A percentile compares a stretch with the other conserved stretches of the same genome.
Conservation (phyloP, 2,888 invertebrate species). For the Ormyrus nitidulus region DNA sequence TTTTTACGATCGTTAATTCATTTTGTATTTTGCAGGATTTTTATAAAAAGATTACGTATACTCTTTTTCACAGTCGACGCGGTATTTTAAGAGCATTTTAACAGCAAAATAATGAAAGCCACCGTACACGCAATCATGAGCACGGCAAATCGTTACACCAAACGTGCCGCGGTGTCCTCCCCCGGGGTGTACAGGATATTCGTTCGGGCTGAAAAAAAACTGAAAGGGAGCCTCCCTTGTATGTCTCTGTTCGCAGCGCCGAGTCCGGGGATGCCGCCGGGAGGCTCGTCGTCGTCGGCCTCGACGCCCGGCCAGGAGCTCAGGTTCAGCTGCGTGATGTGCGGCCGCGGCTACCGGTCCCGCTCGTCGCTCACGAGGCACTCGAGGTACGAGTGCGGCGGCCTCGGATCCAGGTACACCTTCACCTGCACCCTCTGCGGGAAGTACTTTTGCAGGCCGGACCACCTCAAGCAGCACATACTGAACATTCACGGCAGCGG, state of each 20-base stretch:
- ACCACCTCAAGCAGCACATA: constrained; percentile 75
- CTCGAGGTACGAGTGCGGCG: constrained; percentile 74
- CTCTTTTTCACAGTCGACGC: too few relatives aligned
- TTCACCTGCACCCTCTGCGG: constrained; percentile 75
- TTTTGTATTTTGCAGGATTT: too few relatives aligned
- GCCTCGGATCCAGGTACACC: constrained; percentile 73
- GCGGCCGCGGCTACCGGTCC: constrained; percentile 73
- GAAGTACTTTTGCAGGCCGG: constrained; percentile 74
- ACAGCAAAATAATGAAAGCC: too few relatives aligned
- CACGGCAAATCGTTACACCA: too few relatives aligned
- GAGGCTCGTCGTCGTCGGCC: constrained; percentile 38
- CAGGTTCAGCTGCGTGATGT: constrained; percentile 74
- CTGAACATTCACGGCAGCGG: constrained; percentile 73
- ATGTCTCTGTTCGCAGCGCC: constrained; percentile 71
- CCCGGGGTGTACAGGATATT: too few relatives aligned
- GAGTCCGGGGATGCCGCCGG: constrained; percentile 13
- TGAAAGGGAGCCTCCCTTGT: constrained; percentile 65
- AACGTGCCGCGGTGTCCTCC: too few relatives aligned
- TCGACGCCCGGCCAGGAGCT: constrained; percentile 67
- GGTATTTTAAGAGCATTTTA: too few relatives aligned
- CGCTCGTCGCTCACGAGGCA: constrained; percentile 73
- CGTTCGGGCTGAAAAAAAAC: constrained; percentile 24
- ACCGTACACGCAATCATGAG: too few relatives aligned
- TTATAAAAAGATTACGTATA: too few relatives aligned
- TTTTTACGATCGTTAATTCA: too few relatives aligned